Base-by-base conservation (phyloP, 1,140 invertebrate genomes). In the Adoxophyes honmai region DNA sequence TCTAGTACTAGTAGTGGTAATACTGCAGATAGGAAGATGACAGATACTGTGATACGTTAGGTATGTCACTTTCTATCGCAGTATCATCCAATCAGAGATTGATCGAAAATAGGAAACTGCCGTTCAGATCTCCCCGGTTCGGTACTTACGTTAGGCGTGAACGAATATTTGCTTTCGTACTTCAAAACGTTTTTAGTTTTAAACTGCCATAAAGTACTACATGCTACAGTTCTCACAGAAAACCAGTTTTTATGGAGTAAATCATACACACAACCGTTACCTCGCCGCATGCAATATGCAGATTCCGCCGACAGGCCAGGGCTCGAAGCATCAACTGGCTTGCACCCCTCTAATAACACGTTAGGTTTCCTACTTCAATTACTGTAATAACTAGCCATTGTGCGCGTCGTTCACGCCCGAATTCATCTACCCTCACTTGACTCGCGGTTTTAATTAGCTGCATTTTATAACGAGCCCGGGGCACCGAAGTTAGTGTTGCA, bases 311-410 rank as follows among this genome's bases (percentile, higher is more conserved):
- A 21, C 9, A n/a, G 21, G 28, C n/a, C 8, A 36, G 9, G 15
- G 10, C 21, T 11, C n/a, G 14, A 21, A 21, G 21, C 42, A 48
- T 18, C 21, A n/a, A 14, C 42, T 48, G 16, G 18, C 21, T 6
- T 2, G 21, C 21, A 28, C 42, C 16, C 39, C 42, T 48, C 16
- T 60, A 68, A 64, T 66, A 55, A 35, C 52, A 67, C 55, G 55
- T 48, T 59, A 59, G 62, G 62, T 64, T 66, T 71, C 68, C 65
- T 73, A 73, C 68, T 76, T 71, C 69, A 72, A 71, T 78, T 74
- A 74, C 64, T 64, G 66, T 70, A 75, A 75, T 70, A 73, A 74
- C 70, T 69, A 64, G 56, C 68, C 66, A 71, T 69, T 68, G 67
- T 71, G 62, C 59, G 38, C 34, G 59, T 59, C 67, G 64, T 66